Evolutionary conservation across 1,140 invertebrate species (phyloP).

Genomic region (Araneus ventricosus): DNA sequence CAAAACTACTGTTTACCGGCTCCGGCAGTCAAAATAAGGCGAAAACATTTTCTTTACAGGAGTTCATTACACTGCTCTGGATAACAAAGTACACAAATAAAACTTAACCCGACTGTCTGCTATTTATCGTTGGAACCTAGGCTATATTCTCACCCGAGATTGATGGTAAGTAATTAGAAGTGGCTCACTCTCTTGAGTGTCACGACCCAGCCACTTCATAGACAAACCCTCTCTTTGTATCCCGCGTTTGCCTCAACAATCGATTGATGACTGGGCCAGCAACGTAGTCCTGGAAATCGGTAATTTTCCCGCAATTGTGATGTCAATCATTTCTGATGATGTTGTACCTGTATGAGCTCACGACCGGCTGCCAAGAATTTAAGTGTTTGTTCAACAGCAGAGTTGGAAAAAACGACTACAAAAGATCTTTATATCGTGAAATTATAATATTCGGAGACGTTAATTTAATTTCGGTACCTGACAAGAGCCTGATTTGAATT

Average conservation of each 20-base stretch:
- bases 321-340: constrained; percentile 55
- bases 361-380: constrained; percentile 7
- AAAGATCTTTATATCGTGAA: constrained; percentile 37
- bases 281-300: not conserved
- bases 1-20: not conserved
- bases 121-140: not conserved
- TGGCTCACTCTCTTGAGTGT: not conserved
- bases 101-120: not conserved
- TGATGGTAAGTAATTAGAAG: constrained; percentile 58
- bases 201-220: not conserved
- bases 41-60: not conserved
- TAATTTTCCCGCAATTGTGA: constrained; percentile 65
- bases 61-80: constrained; percentile 21
- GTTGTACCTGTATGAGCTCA: constrained; percentile 8
- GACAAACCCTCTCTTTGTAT: constrained; percentile 18
- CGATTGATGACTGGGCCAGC: constrained; percentile 5
- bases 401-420: not conserved
- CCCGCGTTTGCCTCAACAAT: not conserved
- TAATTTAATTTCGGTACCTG: constrained; percentile 42
- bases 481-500: constrained; percentile 56
- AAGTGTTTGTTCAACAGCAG: not conserved
- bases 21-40: not conserved
- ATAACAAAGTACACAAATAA: constrained; percentile 13
- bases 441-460: not conserved
- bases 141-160: constrained; percentile 1